Evolutionary conservation across 2,797 vertebrate species (phyloP).

Genomic region (Poliocrania exsul): DNA sequence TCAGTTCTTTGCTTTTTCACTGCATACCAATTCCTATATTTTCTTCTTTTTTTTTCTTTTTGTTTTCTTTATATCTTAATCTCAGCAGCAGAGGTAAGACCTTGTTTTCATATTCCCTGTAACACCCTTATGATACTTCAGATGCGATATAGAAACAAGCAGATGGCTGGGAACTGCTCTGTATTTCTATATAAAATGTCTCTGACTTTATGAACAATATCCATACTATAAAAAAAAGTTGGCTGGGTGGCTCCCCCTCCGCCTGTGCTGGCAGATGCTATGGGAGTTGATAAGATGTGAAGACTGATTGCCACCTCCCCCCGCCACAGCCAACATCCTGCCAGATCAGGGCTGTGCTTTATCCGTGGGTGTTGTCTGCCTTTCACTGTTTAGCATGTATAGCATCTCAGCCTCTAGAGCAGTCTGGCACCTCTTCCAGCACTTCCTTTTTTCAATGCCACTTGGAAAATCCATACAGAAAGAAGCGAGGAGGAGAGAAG

Average conservation of each 20-base stretch:
- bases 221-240: background rate
- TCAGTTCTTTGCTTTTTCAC: background rate
- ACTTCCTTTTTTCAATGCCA: background rate
- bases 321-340: background rate
- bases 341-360: background rate
- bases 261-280: constrained; percentile 4
- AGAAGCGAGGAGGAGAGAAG: background rate
- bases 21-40: background rate
- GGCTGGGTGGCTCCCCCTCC: background rate
- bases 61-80: background rate
- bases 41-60: background rate
- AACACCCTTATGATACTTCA: constrained; percentile 6
- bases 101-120: constrained; percentile 27
- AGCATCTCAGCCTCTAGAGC: constrained; percentile 22
- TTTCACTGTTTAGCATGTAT: background rate
- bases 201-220: background rate
- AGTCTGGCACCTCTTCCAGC: constrained; percentile 56
- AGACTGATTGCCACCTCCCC: background rate
- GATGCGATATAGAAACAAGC: background rate
- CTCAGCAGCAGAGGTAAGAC: background rate
- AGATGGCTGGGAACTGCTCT: constrained; percentile 37
- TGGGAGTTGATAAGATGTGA: background rate
- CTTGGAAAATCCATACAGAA: constrained; percentile 12
- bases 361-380: background rate
- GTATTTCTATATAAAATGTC: background rate